Percentiles rank a stretch among this genome's conserved stretches.
Evolutionary conservation across 2,888 invertebrate genomes (phyloP).

Genomic region (Dioctria linearis): DNA sequence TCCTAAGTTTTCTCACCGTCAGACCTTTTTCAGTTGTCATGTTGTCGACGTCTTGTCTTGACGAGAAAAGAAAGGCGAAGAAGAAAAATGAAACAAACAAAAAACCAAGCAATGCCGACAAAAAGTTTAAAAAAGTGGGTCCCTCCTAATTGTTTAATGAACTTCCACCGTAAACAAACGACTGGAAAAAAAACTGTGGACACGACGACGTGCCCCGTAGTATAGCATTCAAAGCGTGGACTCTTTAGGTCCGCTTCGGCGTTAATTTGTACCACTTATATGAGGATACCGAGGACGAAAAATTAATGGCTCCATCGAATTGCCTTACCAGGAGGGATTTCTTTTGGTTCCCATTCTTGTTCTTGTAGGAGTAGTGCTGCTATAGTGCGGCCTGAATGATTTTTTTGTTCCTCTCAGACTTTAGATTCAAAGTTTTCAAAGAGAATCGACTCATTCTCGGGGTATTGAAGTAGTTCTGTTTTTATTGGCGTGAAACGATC

Average conservation of each 20-base stretch:
- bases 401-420: not conserved
- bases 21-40: constrained; percentile 44
- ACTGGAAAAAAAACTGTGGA: constrained; percentile 38
- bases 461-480: not conserved
- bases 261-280: constrained; percentile 53
- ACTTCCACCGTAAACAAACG: constrained; percentile 59
- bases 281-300: constrained; percentile 37
- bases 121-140: constrained; percentile 43
- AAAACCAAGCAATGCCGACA: constrained; percentile 22
- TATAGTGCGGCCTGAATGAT: constrained; percentile 15
- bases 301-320: constrained; percentile 56
- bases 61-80: constrained; percentile 46
- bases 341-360: not conserved
- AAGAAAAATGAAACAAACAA: constrained; percentile 10
- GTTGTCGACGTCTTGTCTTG: constrained; percentile 40
- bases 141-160: constrained; percentile 59
- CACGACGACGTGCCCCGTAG: not conserved
- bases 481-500: constrained; percentile 45
- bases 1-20: constrained; percentile 36
- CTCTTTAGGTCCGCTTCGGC: constrained; percentile 23
- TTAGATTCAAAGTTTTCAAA: not conserved
- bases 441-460: constrained; percentile 3
- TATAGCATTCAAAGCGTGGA: not conserved
- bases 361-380: constrained; percentile 16
- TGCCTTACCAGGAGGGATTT: constrained; percentile 55